A percentile compares a stretch with the other conserved stretches of the same genome.
Evolutionary conservation across 2,797 vertebrate genomes (phyloP).

Genomic region (Rhyacichthys aspro): DNA sequence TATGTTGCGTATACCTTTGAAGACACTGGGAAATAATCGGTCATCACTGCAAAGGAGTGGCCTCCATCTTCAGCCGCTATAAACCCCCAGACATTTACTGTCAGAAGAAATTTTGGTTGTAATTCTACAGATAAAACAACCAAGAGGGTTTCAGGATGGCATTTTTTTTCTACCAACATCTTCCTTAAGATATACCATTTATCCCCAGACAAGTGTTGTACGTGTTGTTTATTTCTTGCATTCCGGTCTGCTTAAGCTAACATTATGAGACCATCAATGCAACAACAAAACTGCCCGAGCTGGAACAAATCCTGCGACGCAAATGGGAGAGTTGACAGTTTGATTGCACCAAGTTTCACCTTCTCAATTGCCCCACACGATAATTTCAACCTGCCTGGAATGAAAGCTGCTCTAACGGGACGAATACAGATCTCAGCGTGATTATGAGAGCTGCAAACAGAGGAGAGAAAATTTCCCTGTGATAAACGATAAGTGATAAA

Average conservation of each 20-base stretch:
- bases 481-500: constrained; percentile 59
- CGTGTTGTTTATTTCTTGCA: constrained; percentile 26
- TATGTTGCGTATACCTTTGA: too few species aligned
- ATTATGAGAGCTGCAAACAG: constrained; percentile 49
- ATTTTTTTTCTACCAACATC: too few species aligned
- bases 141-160: too few species aligned
- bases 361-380: constrained; percentile 41
- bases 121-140: too few species aligned
- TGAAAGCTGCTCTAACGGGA: constrained; percentile 34
- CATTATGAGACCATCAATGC: constrained; percentile 34
- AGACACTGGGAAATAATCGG: too few species aligned
- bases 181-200: background rate
- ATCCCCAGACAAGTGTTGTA: too few species aligned
- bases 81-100: too few species aligned
- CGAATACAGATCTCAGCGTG: constrained; percentile 60
- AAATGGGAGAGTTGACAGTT: constrained; percentile 53
- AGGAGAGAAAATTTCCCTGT: constrained; percentile 25
- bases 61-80: too few species aligned
- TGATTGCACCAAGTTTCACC: constrained; percentile 59
- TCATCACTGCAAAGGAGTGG: too few species aligned
- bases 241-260: constrained; percentile 20
- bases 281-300: constrained; percentile 34
- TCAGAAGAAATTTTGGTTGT: too few species aligned
- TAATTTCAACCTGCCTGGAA: constrained; percentile 55
- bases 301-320: constrained; percentile 20